These are phyloP conservation scores for Aplochiton taeniatus DNA, from an alignment of 2,797 vertebrate species.

Conservation along the genomic window DNA sequence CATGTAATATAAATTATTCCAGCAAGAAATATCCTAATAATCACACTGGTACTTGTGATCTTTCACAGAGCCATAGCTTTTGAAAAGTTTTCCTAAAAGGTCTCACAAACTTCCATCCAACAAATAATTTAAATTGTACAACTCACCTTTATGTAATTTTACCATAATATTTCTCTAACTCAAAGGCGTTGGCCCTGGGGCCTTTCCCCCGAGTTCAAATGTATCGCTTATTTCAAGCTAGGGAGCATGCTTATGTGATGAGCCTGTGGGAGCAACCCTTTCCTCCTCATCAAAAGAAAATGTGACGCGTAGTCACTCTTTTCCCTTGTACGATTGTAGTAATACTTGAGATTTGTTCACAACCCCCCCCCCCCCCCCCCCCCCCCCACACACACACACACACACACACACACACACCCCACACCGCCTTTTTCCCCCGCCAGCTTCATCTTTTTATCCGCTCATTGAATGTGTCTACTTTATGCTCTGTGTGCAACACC, in stretches of 20 bases:
- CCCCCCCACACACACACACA: no score
- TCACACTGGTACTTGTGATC: conserved; percentile 8
- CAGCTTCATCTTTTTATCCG: conserved; percentile 38
- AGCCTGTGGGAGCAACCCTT: conserved; percentile 59
- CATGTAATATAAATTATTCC: no score
- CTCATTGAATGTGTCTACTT: conserved; percentile 35
- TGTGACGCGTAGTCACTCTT: conserved; percentile 44
- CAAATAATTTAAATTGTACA: conserved; percentile 43
- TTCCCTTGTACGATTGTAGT: conserved; percentile 48
- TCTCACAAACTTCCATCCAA: conserved; percentile 32
- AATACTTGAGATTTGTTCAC: conserved; percentile 56
- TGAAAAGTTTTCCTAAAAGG: conserved; percentile 20
- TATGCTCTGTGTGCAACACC: conserved; percentile 31
- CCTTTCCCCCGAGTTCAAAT: conserved; percentile 48
- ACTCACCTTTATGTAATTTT: conserved; percentile 45
- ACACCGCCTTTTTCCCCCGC: conserved; percentile 22
- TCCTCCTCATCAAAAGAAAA: conserved; percentile 59
- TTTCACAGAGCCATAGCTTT: conserved; percentile 21
- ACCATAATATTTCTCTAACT: conserved; percentile 46
- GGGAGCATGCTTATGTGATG: conserved; percentile 52
- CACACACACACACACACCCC: no score
- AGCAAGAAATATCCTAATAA: background rate
- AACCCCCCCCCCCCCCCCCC: no score
- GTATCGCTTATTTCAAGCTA: conserved; percentile 48
- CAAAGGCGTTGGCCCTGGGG: conserved; percentile 47